Conservation (phyloP, 2,113 vertebrate species). For the Nettapus auritus region DNA sequence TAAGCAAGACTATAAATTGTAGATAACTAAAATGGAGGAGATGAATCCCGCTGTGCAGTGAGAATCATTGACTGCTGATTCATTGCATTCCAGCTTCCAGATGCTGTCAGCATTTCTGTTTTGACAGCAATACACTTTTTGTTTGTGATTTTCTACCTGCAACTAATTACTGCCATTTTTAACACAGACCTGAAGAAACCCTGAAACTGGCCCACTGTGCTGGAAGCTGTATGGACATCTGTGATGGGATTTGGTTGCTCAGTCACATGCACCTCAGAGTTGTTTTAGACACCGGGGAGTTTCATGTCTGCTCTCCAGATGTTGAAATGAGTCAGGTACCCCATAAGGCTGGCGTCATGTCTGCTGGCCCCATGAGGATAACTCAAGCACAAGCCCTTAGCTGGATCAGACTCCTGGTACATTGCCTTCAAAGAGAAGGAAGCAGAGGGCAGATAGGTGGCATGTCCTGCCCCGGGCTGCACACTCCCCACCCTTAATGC, state of each 20-base stretch:
- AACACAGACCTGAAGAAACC: background rate
- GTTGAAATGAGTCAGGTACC: background rate
- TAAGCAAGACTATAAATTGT: background rate
- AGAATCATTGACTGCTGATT: background rate
- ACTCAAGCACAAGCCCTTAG: background rate
- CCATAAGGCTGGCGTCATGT: rapidly evolving
- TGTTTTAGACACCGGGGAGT: background rate
- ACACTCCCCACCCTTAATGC: background rate
- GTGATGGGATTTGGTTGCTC: background rate
- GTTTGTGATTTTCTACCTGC: background rate
- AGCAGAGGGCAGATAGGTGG: background rate
- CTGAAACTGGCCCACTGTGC: background rate
- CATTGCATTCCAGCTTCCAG: background rate
- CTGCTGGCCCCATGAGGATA: background rate
- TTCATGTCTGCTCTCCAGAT: background rate
- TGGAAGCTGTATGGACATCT: background rate
- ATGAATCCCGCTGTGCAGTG: background rate
- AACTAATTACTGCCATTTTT: background rate
- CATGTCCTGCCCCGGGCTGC: background rate
- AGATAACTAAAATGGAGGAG: background rate
- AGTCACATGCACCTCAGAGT: background rate
- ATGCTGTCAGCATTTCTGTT: background rate
- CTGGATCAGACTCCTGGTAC: background rate
- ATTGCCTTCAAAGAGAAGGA: background rate
- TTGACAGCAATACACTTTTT: background rate